These are phyloP conservation scores for Chymomyza amoena DNA, from an alignment of 2,888 invertebrate genomes.

Conservation along the genomic window DNA sequence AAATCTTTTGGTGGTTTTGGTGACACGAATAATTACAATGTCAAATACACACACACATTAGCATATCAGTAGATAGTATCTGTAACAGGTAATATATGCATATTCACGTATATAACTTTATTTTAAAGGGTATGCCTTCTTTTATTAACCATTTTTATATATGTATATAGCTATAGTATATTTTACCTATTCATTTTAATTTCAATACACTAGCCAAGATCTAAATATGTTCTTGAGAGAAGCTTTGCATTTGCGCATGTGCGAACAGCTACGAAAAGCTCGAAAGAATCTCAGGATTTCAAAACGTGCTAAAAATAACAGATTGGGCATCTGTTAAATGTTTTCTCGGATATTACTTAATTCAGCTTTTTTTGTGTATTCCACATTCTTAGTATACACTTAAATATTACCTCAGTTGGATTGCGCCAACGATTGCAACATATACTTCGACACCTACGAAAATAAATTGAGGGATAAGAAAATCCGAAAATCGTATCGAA, in stretches of 20 bases:
- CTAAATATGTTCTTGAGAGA: slow-evolving; percentile 1
- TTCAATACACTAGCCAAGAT: slow-evolving; percentile 25
- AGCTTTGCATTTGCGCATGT: neutral
- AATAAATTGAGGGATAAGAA: neutral
- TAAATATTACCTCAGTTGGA: neutral
- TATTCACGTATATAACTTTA: neutral
- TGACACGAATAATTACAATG: slow-evolving; percentile 41
- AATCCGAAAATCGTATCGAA: neutral
- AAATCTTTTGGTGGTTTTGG: slow-evolving; percentile 34
- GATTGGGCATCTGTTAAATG: slow-evolving; percentile 61
- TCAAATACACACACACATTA: slow-evolving; percentile 37
- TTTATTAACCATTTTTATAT: neutral
- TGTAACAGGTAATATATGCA: neutral
- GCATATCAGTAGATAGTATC: neutral
- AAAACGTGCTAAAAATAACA: slow-evolving; percentile 48
- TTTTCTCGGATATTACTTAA: slow-evolving; percentile 63
- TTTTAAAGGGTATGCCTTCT: neutral
- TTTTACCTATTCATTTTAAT: slow-evolving; percentile 28
- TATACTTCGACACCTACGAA: neutral
- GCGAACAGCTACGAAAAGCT: neutral
- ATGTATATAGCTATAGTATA: no score
- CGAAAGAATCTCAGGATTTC: neutral
- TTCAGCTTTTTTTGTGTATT: slow-evolving; percentile 53
- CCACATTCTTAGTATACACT: slow-evolving; percentile 3
- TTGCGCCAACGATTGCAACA: neutral